Conservation (phyloP, 2,888 invertebrate genomes). For the Tricholauxania praeusta region DNA sequence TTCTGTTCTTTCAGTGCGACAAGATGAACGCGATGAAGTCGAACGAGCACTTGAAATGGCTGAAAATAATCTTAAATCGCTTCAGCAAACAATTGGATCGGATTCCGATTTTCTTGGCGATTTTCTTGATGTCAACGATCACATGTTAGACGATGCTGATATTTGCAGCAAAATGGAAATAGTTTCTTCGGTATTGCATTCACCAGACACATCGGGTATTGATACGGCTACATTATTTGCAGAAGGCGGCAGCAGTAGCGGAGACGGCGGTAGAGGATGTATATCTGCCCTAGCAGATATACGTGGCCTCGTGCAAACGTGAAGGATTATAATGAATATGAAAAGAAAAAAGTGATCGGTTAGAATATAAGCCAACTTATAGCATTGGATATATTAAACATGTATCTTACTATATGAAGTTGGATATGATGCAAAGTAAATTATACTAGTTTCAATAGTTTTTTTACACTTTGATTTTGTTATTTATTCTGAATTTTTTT, state of each 20-base stretch:
- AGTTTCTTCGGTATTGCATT: slow-evolving; percentile 56
- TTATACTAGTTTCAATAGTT: too few species aligned
- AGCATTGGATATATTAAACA: background rate
- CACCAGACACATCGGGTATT: slow-evolving; percentile 62
- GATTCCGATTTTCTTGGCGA: slow-evolving; percentile 64
- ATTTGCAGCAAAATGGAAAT: slow-evolving; percentile 55
- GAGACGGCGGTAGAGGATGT: slow-evolving; percentile 41
- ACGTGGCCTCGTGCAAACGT: slow-evolving; percentile 66
- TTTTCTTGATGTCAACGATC: slow-evolving; percentile 65
- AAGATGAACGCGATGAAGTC: slow-evolving; percentile 88
- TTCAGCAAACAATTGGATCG: slow-evolving; percentile 73
- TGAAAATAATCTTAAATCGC: slow-evolving; percentile 78
- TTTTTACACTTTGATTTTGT: too few species aligned
- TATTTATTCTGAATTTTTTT: slow-evolving; percentile 3
- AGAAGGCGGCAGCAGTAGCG: slow-evolving; percentile 57
- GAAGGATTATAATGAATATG: slow-evolving; percentile 40
- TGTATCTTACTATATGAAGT: too few species aligned
- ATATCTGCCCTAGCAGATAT: slow-evolving; percentile 56
- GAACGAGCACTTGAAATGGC: slow-evolving; percentile 87
- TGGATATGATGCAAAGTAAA: too few species aligned
- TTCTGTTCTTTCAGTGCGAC: slow-evolving; percentile 64
- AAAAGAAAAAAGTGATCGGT: background rate
- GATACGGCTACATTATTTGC: slow-evolving; percentile 61
- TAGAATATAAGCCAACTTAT: background rate
- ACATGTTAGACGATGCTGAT: slow-evolving; percentile 63